Conservation (phyloP, 2,888 invertebrate genomes). For the Acronicta psi region DNA sequence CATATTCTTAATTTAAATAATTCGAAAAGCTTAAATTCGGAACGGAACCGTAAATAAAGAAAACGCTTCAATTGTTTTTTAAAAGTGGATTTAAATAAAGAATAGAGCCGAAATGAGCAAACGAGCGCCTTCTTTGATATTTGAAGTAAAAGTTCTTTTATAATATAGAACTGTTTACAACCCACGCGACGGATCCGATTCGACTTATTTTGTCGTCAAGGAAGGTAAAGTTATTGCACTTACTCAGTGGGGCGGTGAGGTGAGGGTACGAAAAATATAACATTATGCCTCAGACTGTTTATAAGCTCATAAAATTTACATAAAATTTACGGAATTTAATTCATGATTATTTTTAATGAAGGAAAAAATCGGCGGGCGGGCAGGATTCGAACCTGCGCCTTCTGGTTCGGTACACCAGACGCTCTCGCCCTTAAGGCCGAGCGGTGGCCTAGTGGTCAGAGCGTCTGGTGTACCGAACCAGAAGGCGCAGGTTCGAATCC, state of each 20-base stretch:
- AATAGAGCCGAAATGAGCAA: constrained; percentile 77
- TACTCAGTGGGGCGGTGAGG: neutral
- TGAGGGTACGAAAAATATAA: too few relatives aligned
- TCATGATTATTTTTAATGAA: too few relatives aligned
- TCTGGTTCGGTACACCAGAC: too few relatives aligned
- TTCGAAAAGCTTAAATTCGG: neutral
- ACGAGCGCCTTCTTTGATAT: constrained; percentile 56
- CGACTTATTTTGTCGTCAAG: constrained; percentile 15
- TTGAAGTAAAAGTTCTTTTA: constrained; percentile 16
- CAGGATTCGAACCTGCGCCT: too few relatives aligned
- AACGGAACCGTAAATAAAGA: neutral
- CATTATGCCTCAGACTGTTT: too few relatives aligned
- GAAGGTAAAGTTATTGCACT: neutral
- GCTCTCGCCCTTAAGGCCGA: too few relatives aligned
- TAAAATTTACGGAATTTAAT: too few relatives aligned
- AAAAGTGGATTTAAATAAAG: constrained; percentile 55
- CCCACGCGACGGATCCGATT: constrained; percentile 26
- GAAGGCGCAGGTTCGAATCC: too few relatives aligned
- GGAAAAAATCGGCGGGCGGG: too few relatives aligned
- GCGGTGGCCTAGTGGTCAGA: too few relatives aligned
- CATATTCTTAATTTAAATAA: neutral
- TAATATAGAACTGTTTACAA: constrained; percentile 8
- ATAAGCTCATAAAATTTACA: too few relatives aligned
- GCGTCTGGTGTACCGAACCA: too few relatives aligned
- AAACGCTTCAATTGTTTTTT: constrained; percentile 15